phyloP scores from a whole-genome alignment of 2,797 vertebrate genomes.

The Schizopygopsis pylzovi region DNA sequence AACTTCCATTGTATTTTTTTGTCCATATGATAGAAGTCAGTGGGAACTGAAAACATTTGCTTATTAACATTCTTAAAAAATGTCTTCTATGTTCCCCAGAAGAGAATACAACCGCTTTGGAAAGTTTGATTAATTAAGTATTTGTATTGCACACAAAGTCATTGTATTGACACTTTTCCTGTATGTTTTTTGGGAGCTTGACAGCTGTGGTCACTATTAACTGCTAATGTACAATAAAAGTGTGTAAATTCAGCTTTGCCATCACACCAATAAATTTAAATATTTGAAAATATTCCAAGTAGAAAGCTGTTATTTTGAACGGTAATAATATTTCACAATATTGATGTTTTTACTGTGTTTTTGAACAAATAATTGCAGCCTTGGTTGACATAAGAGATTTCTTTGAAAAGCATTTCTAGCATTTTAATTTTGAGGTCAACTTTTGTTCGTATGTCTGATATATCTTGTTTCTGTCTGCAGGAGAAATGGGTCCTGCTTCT shows the following conservation, averaged over 20 bases:
- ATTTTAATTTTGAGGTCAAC: background rate
- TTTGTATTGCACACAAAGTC: background rate
- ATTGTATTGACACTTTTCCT: background rate
- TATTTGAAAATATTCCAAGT: background rate
- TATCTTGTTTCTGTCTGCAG: conserved; percentile 12
- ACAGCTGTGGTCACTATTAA: background rate
- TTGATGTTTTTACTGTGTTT: background rate
- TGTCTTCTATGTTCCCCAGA: background rate
- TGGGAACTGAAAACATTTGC: background rate
- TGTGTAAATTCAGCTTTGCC: background rate
- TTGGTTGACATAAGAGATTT: background rate
- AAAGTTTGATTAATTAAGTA: background rate
- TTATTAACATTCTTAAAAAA: background rate
- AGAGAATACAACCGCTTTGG: background rate
- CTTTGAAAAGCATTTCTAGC: background rate
- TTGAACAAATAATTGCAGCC: background rate
- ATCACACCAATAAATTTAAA: background rate
- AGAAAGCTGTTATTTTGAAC: background rate
- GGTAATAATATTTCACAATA: background rate
- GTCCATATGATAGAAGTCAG: no score
- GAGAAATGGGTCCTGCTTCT: conserved; percentile 64
- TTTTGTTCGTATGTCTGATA: background rate
- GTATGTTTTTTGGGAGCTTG: background rate
- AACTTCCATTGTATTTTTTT: no score
- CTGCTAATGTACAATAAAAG: background rate